Evolutionary conservation across 2,113 vertebrate species (phyloP).

Genomic region (Hylia prasina): DNA sequence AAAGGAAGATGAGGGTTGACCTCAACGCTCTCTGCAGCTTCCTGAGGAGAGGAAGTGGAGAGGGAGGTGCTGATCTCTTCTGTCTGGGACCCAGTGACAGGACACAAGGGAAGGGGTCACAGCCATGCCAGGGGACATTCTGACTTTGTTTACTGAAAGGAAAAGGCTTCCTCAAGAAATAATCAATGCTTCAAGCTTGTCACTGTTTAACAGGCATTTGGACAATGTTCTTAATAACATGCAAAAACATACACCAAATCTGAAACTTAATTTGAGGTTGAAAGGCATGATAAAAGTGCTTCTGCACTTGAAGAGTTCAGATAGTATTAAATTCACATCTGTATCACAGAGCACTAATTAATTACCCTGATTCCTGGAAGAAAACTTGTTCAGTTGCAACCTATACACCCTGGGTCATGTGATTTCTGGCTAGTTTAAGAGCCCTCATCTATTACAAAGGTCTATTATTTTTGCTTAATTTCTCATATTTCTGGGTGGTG

Average conservation of each 20-base stretch:
- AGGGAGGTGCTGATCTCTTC: neutral
- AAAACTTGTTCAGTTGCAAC: neutral
- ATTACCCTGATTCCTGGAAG: neutral
- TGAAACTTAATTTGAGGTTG: neutral
- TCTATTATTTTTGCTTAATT: neutral
- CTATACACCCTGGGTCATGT: neutral
- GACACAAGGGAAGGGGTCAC: neutral
- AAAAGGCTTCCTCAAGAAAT: neutral
- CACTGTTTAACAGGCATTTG: neutral
- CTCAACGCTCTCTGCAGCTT: neutral
- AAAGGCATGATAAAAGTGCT: neutral
- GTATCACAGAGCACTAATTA: neutral
- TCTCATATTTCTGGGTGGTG: neutral
- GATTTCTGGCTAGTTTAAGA: neutral
- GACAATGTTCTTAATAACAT: neutral
- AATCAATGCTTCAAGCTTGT: rapidly evolving
- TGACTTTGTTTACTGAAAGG: neutral
- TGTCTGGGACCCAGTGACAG: neutral
- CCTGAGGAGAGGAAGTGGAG: neutral
- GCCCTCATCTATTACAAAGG: neutral
- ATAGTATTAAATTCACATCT: neutral
- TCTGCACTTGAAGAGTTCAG: neutral
- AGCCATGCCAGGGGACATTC: rapidly evolving
- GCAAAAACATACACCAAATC: neutral
- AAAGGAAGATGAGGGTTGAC: neutral